phyloP scores from a whole-genome alignment of 2,888 invertebrate genomes.

The Ypsolopha scabrella region DNA sequence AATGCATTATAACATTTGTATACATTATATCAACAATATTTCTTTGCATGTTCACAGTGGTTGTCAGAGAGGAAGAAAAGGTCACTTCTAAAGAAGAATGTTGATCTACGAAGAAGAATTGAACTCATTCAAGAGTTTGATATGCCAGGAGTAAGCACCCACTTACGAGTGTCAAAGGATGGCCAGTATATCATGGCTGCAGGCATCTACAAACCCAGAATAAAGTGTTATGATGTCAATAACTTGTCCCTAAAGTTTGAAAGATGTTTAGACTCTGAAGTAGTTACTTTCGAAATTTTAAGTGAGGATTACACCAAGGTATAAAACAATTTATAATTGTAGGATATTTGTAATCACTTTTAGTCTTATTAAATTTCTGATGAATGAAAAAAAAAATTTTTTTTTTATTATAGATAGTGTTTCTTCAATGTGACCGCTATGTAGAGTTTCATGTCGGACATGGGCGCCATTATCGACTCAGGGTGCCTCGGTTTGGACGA shows the following conservation, averaged over 20 bases:
- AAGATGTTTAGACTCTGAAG: constrained; percentile 96
- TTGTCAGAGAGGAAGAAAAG: constrained; percentile 86
- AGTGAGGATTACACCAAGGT: constrained; percentile 98
- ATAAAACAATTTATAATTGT: constrained; percentile 14
- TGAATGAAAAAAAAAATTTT: constrained; percentile 3
- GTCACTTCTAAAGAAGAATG: constrained; percentile 86
- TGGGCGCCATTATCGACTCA: constrained; percentile 89
- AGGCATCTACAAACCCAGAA: constrained; percentile 95
- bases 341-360: background rate
- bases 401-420: constrained; percentile 77
- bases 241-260: constrained; percentile 98
- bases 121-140: constrained; percentile 99
- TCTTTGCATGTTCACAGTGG: constrained; percentile 74
- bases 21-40: too few species aligned
- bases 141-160: constrained; percentile 95
- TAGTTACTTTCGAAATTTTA: constrained; percentile 91
- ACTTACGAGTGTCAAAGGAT: constrained; percentile 88
- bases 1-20: too few species aligned
- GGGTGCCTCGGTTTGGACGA: constrained; percentile 96
- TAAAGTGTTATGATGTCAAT: constrained; percentile 96
- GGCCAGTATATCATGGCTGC: constrained; percentile 93
- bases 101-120: constrained; percentile 89
- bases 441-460: constrained; percentile 96
- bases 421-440: constrained; percentile 86
- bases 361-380: background rate